Evolutionary conservation across 2,888 invertebrate genomes (phyloP).

Genomic region (Cephus runcator): DNA sequence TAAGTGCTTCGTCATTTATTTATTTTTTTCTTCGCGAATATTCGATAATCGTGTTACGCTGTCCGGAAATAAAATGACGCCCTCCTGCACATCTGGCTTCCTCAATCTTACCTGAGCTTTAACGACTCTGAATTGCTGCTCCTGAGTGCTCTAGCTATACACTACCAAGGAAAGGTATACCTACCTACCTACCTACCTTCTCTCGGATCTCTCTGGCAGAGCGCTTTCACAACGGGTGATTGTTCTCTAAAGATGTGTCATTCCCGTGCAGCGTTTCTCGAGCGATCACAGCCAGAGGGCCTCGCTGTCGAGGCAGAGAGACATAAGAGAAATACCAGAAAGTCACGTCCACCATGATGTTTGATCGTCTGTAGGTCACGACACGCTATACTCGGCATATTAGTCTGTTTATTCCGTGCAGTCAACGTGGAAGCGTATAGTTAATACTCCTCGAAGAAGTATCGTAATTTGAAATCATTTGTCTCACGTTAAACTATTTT

Average conservation of each 20-base stretch:
- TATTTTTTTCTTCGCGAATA: not conserved
- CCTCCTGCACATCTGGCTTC: not conserved
- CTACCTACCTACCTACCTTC: not conserved
- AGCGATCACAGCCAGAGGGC: conserved; percentile 20
- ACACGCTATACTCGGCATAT: not conserved
- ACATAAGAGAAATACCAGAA: conserved; percentile 19
- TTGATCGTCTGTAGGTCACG: conserved; percentile 37
- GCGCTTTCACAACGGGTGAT: conserved; percentile 52
- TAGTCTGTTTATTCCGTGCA: not conserved
- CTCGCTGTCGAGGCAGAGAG: conserved; percentile 26
- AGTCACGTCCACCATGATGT: conserved; percentile 49
- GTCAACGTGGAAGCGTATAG: not conserved
- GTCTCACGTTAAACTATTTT: not conserved
- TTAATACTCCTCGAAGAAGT: not conserved
- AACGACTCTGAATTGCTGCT: not conserved
- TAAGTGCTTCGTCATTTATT: not conserved
- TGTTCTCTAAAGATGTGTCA: conserved; percentile 47
- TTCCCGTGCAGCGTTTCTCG: conserved; percentile 16
- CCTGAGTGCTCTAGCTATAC: not conserved
- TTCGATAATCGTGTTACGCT: not conserved
- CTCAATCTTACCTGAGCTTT: not conserved
- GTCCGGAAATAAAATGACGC: not conserved
- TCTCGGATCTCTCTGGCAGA: not conserved
- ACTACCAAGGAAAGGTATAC: not conserved
- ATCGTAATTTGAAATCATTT: not conserved